Conservation (phyloP, 2,113 vertebrate genomes). For the Halcyon malimbica region DNA sequence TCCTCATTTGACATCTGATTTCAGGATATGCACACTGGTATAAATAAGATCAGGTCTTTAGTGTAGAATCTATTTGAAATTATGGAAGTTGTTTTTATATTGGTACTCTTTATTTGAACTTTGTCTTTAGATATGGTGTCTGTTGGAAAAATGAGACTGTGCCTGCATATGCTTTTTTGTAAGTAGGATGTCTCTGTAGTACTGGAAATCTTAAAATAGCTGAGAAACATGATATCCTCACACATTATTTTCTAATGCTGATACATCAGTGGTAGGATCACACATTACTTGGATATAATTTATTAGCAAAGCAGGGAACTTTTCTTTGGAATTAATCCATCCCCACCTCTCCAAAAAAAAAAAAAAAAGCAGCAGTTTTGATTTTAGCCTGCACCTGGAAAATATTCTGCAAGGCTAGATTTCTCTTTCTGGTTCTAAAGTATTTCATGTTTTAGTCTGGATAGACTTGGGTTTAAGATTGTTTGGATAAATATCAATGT, state of each 20-base stretch:
- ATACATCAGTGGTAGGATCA: constrained; percentile 31
- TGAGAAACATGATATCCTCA: constrained; percentile 23
- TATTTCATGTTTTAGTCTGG: neutral
- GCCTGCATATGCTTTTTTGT: constrained; percentile 8
- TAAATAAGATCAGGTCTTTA: neutral
- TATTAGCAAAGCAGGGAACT: neutral
- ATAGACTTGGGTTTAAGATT: neutral
- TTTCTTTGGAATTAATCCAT: neutral
- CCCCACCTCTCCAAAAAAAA: too few species aligned
- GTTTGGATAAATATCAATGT: neutral
- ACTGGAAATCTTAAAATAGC: constrained; percentile 58
- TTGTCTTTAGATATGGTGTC: neutral
- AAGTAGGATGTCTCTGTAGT: constrained; percentile 54
- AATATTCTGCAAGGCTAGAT: neutral
- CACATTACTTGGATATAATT: neutral
- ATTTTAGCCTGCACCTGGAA: neutral
- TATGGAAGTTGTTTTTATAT: neutral
- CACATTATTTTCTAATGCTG: constrained; percentile 40
- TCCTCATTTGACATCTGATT: neutral
- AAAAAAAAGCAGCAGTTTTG: neutral
- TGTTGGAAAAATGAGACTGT: neutral
- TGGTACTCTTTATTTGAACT: neutral
- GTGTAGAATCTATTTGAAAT: neutral
- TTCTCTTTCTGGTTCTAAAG: neutral
- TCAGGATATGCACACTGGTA: neutral